These are phyloP conservation scores for Puma concolor DNA, from an alignment of 2,113 vertebrate genomes.

Conservation along the genomic window DNA sequence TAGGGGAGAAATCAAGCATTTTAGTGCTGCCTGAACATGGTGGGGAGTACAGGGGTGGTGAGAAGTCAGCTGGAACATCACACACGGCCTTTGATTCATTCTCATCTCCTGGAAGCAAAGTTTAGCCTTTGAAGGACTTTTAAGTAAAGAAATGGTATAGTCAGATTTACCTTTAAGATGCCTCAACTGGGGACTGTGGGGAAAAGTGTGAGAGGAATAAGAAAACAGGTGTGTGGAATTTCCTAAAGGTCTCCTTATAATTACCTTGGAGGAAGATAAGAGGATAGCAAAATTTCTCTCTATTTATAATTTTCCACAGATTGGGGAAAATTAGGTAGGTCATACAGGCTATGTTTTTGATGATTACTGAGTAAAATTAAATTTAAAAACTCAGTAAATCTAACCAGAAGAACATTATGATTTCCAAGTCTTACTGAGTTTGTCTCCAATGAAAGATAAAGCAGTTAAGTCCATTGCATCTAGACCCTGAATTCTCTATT, in stretches of 20 bases:
- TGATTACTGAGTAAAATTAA: neutral
- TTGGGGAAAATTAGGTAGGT: neutral
- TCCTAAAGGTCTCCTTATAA: neutral
- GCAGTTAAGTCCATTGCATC: neutral
- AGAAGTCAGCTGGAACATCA: too few relatives aligned
- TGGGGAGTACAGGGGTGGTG: accelerated
- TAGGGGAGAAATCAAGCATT: neutral
- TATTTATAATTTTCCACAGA: neutral
- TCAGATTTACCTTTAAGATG: neutral
- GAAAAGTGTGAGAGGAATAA: neutral
- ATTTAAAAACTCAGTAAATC: neutral
- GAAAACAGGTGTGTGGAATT: neutral
- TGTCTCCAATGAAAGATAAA: neutral
- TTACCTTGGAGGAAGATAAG: neutral
- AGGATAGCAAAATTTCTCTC: neutral
- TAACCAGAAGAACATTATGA: neutral
- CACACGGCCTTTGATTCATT: neutral
- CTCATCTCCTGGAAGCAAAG: neutral
- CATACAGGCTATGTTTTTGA: neutral
- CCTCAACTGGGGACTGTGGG: neutral
- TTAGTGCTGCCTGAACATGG: neutral
- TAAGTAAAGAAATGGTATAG: neutral
- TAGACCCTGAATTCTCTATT: neutral
- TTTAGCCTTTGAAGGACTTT: neutral
- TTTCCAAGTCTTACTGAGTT: neutral